Evolutionary conservation across 2,797 vertebrate species (phyloP), one percentile per base, ranked within the genome.

Genomic region (Bovichtus variegatus): DNA sequence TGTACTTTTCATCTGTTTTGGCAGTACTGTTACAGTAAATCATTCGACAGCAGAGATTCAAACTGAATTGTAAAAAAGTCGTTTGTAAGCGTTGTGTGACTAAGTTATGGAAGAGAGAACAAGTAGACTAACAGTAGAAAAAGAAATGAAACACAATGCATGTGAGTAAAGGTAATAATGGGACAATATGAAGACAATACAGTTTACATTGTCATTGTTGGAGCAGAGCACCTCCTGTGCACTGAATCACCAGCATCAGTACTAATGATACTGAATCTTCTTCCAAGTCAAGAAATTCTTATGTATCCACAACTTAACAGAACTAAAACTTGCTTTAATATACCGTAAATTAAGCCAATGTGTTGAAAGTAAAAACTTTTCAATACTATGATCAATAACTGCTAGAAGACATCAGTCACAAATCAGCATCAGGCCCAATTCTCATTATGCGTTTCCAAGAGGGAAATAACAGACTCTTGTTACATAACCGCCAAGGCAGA

Each of bases 401-500:
- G 38, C 43, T 69, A 15, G 11, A 68, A 55, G 49, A 75, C 76
- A 58, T 66, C 25, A 18, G 54, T 16, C 29, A 60, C 41, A 58
- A 21, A 16, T 62, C 62, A 61, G 44, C 16, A 25, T 57, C 74
- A 51, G 50, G 50, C 19, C 29, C 58, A 23, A 36, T 31, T 49
- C 58, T 87, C 27, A 49, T 34, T 61, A 34, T 70, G 62, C 34
- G 43, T 41, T 27, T 77, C 77, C 43, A 67, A 81, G 44, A 62
- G 13, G 71, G 69, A 82, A 79, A 74, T 46, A 60, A 83, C 19
- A 71, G 54, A 68, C 38, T 50, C 57, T 66, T 44, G 68, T 76
- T 78, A 54, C 59, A 79, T 73, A 76, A 83, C 80, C 36, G 59
- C 47, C 27, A 47, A 7, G 9, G 74, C 21, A 1, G 25, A 9